phyloP scores from a whole-genome alignment of 2,113 vertebrate species.

The Oenanthe oenanthe region DNA sequence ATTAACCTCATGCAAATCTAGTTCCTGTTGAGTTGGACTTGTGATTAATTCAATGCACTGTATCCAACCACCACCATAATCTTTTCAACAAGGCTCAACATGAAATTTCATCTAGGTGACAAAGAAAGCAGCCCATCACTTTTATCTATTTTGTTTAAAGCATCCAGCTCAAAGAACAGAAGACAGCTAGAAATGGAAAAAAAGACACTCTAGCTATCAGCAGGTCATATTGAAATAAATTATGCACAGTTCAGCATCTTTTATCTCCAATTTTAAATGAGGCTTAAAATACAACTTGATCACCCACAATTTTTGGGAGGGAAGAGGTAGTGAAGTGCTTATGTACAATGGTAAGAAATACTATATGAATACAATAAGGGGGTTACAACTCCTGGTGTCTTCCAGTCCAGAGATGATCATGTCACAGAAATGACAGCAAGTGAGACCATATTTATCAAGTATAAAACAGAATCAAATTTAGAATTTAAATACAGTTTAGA shows the following conservation, averaged over 20 bases:
- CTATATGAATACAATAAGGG: neutral
- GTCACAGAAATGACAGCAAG: neutral
- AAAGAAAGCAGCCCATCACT: neutral
- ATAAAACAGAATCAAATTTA: neutral
- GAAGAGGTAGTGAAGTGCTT: neutral
- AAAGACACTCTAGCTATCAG: neutral
- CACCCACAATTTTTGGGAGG: neutral
- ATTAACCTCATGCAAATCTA: neutral
- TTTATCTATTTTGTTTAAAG: neutral
- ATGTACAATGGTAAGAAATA: neutral
- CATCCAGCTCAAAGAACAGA: neutral
- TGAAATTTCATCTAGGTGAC: neutral
- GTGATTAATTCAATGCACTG: accelerated
- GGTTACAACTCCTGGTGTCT: neutral
- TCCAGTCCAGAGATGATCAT: neutral
- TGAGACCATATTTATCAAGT: neutral
- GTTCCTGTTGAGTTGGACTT: neutral
- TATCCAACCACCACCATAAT: neutral
- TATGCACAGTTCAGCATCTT: neutral
- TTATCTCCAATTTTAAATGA: neutral
- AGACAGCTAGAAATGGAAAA: neutral
- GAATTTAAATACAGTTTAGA: neutral
- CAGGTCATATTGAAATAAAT: neutral
- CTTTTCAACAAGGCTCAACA: neutral
- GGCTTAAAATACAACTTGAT: neutral